Conservation (phyloP, 2,797 vertebrate species). For the Arremon aurantiirostris region DNA sequence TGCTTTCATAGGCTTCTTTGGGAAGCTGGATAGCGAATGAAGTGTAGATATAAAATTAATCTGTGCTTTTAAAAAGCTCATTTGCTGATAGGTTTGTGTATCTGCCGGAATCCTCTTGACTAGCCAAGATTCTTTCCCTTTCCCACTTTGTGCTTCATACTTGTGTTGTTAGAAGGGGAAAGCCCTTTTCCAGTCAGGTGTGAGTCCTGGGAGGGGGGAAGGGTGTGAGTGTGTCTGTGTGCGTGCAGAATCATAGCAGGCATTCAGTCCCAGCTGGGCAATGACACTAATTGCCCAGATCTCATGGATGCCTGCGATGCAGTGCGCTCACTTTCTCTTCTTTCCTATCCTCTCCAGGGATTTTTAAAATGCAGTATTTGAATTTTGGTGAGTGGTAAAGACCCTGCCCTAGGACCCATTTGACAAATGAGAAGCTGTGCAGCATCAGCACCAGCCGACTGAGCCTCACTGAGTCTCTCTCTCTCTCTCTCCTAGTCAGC, state of each 20-base stretch:
- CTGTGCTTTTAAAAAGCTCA: background rate
- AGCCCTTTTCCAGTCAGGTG: constrained; percentile 47
- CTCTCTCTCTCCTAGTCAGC: constrained; percentile 56
- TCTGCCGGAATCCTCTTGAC: background rate
- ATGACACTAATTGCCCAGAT: constrained; percentile 74
- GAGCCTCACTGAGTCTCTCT: constrained; percentile 74
- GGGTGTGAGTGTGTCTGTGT: background rate
- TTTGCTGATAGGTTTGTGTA: background rate
- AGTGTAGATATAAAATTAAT: background rate
- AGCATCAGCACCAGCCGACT: constrained; percentile 74
- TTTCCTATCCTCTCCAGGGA: constrained; percentile 68
- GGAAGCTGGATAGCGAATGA: background rate
- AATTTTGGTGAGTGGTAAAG: constrained; percentile 83
- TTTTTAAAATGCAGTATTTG: constrained; percentile 80
- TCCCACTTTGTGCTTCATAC: background rate
- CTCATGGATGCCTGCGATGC: constrained; percentile 71
- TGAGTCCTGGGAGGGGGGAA: background rate
- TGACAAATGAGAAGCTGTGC: constrained; percentile 82
- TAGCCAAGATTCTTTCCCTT: background rate
- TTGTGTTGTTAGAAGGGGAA: constrained; percentile 30
- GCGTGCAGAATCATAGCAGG: constrained; percentile 59
- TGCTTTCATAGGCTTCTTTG: background rate
- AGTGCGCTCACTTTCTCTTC: constrained; percentile 52
- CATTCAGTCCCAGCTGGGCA: constrained; percentile 74
- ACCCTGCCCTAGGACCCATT: constrained; percentile 80